Evolutionary conservation across 2,113 vertebrate genomes (phyloP).

Genomic region (Chionodraco myersi): DNA sequence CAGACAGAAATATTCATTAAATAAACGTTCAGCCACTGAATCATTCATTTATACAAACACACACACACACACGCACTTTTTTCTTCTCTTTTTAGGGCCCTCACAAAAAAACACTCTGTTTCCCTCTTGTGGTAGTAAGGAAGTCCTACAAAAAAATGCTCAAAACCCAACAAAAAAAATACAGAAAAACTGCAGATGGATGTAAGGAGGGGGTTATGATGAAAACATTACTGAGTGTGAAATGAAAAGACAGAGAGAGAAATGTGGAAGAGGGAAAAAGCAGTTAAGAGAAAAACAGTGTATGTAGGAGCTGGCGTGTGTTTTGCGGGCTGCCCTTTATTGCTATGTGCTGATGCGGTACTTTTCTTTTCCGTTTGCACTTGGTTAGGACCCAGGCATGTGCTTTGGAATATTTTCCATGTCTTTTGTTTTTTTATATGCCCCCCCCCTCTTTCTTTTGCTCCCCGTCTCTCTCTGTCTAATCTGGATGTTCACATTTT

Average conservation of each 20-base stretch:
- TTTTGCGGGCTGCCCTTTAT: constrained; percentile 77
- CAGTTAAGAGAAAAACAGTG: constrained; percentile 53
- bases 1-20: too few relatives aligned
- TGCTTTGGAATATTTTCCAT: constrained; percentile 74
- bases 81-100: neutral
- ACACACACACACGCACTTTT: neutral
- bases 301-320: constrained; percentile 63
- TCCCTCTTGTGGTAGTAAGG: constrained; percentile 81
- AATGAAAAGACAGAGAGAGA: constrained; percentile 39
- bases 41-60: too few relatives aligned
- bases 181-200: neutral
- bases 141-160: neutral
- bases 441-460: neutral
- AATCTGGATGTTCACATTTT: constrained; percentile 59
- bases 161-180: constrained; percentile 2
- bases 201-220: constrained; percentile 14
- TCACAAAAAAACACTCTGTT: constrained; percentile 51
- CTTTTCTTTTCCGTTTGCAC: constrained; percentile 83
- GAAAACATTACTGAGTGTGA: constrained; percentile 20
- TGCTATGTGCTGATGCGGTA: constrained; percentile 77
- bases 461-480: constrained; percentile 22
- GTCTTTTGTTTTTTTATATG: constrained; percentile 61
- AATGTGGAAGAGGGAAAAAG: constrained; percentile 10
- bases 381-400: constrained; percentile 72
- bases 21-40: too few relatives aligned